Conservation (phyloP, 2,888 invertebrate species). For the Cosmorhoe ocellata region DNA sequence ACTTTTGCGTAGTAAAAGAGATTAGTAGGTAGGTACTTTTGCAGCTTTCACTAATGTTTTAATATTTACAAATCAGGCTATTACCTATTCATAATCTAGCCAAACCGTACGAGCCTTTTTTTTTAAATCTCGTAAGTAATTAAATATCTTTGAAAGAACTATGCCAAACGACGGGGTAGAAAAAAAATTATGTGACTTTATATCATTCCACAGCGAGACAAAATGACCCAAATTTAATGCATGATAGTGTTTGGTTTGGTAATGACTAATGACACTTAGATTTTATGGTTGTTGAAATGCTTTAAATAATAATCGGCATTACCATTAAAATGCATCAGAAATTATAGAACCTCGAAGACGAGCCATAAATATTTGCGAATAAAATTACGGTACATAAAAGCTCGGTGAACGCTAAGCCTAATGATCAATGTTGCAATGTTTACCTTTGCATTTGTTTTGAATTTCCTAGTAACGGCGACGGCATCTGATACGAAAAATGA, state of each 20-base stretch:
- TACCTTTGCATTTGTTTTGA: slow-evolving; percentile 17
- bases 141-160: too few relatives aligned
- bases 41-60: too few relatives aligned
- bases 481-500: slow-evolving; percentile 36
- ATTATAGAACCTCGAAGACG: slow-evolving; percentile 1
- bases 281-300: neutral
- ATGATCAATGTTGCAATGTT: slow-evolving; percentile 5
- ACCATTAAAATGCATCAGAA: slow-evolving; percentile 1
- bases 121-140: too few relatives aligned
- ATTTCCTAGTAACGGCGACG: slow-evolving; percentile 20
- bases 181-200: too few relatives aligned
- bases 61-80: too few relatives aligned
- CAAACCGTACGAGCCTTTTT: too few relatives aligned
- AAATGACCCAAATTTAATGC: slow-evolving; percentile 5
- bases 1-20: too few relatives aligned
- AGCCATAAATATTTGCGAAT: slow-evolving; percentile 5
- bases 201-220: slow-evolving; percentile 21
- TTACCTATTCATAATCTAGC: too few relatives aligned
- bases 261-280: slow-evolving; percentile 6
- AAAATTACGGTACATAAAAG: slow-evolving; percentile 12
- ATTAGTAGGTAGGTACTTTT: too few relatives aligned
- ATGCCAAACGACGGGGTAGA: too few relatives aligned
- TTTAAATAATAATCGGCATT: slow-evolving; percentile 4
- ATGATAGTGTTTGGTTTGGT: slow-evolving; percentile 15
- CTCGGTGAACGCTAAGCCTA: slow-evolving; percentile 3